Evolutionary conservation across 2,797 vertebrate species (phyloP), one percentile per base, ranked within the genome.

Genomic region (Xenopus petersii): DNA sequence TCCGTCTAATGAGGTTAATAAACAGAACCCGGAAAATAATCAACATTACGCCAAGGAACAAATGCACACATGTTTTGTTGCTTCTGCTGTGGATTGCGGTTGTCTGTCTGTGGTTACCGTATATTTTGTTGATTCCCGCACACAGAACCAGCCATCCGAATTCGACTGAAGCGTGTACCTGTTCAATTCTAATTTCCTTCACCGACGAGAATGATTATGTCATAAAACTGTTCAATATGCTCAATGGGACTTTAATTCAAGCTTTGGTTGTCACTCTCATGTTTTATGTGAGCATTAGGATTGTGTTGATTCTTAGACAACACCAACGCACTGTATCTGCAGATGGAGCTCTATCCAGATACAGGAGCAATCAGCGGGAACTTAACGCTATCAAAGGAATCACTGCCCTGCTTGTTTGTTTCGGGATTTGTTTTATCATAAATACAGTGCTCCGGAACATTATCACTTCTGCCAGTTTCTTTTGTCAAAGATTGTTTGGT

Each of bases 241-340:
- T 64, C 7, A 63, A 12, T 46, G 30, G 30, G 9, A n/a, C 33
- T 47, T 67, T 9, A 6, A 13, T 5, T 9, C 66, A 62, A 17
- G 33, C 15, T 16, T 1, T 58, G 17, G 11, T 55, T 30, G 62
- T 58, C 15, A 9, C 16, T 17, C 12, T 54, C 5, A 75, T 69
- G 66, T 56, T 49, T 36, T 55, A 55, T 47, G 17, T 70, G 33
- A 70, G 36, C 33, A 64, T 64, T 12, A 64, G 30, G 15, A 70
- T 70, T 67, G 33, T 70, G 30, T 47, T 56, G 3, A 47, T 75
- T 64, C 74, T 75, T 8, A 33, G 42, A 48, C 70, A 75, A 17
- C 67, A 75, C 61, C 67, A 70, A 13, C 60, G 64, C 15, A 75
- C 67, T 5, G 46, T 74, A 8, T 74, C 67, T 67, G 17, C 61